Conservation (phyloP, 2,113 vertebrate genomes). For the Silurus glanis region DNA sequence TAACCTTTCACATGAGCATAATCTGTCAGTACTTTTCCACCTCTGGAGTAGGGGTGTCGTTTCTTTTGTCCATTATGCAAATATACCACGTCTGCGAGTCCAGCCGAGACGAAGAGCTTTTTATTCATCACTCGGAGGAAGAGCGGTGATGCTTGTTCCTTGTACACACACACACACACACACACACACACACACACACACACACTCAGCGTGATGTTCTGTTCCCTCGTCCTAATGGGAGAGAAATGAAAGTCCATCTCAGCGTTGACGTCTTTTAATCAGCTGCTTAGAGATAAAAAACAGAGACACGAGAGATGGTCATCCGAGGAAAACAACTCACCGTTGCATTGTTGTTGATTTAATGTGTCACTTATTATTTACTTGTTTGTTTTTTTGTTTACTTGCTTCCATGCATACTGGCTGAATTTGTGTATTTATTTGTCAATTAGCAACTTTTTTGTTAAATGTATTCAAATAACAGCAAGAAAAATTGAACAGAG, state of each 20-base stretch:
- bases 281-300: constrained; percentile 24
- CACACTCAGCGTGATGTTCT: not conserved
- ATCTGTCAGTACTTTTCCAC: not conserved
- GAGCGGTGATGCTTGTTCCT: not conserved
- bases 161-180: not conserved
- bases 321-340: not conserved
- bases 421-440: not conserved
- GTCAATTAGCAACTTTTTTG: not conserved
- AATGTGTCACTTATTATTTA: not conserved
- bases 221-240: constrained; percentile 34
- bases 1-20: not conserved
- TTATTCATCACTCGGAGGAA: not conserved
- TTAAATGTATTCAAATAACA: too few relatives aligned
- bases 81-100: not conserved
- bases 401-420: not conserved
- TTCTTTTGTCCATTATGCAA: constrained; percentile 5
- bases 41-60: not conserved
- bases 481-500: too few relatives aligned
- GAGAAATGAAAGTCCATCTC: constrained; percentile 44
- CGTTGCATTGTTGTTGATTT: not conserved
- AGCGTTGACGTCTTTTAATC: constrained; percentile 40
- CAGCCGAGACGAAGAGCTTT: not conserved
- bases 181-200: not conserved
- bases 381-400: not conserved
- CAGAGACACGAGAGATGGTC: not conserved